phyloP scores from a whole-genome alignment of 2,888 invertebrate species.

The Xylocampa areola region DNA sequence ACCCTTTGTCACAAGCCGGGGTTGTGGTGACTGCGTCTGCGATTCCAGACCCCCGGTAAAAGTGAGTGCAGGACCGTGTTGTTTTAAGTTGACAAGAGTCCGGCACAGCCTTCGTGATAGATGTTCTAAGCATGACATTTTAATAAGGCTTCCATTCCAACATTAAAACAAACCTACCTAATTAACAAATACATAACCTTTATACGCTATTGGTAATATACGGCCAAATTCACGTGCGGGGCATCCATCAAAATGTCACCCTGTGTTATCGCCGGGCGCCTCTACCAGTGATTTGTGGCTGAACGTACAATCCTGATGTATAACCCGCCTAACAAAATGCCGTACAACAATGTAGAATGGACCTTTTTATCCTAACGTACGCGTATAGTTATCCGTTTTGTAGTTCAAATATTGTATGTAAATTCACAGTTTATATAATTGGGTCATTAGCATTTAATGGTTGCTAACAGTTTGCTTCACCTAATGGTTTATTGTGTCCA shows the following conservation, averaged over 20 bases:
- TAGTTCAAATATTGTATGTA: background rate
- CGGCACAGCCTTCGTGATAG: no score
- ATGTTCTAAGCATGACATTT: no score
- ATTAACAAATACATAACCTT: conserved; percentile 34
- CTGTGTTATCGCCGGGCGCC: conserved; percentile 64
- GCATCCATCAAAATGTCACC: conserved; percentile 74
- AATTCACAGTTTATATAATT: no score
- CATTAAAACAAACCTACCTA: background rate
- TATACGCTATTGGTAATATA: conserved; percentile 45
- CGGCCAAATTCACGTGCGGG: conserved; percentile 53
- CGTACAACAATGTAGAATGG: conserved; percentile 21
- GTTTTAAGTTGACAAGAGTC: no score
- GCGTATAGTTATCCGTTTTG: background rate
- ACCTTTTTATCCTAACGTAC: background rate
- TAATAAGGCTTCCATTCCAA: no score
- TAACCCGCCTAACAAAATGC: conserved; percentile 39
- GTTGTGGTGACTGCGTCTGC: no score
- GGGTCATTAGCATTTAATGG: no score
- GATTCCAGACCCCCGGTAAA: no score
- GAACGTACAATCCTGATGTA: conserved; percentile 60
- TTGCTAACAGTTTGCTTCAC: no score
- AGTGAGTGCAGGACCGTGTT: no score
- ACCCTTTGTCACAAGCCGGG: no score
- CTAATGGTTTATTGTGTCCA: no score
- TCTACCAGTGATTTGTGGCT: conserved; percentile 65